Conservation (phyloP, 1,140 invertebrate species). For the Asobara japonica region DNA sequence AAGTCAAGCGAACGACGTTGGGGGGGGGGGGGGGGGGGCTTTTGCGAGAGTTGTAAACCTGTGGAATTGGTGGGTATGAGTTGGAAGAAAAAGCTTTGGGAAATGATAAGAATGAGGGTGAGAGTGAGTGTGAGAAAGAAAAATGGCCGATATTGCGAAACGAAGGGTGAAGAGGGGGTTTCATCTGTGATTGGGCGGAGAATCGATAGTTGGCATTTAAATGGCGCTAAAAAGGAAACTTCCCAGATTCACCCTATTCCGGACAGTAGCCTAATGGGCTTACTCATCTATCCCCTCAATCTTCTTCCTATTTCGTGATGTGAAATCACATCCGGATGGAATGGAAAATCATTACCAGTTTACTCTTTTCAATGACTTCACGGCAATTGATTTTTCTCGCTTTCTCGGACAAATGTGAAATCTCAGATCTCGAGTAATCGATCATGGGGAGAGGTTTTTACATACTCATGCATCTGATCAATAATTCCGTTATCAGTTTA, state of each 20-base stretch:
- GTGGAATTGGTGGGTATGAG: slow-evolving; percentile 4
- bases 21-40: slow-evolving; percentile 10
- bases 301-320: not conserved
- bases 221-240: slow-evolving; percentile 44
- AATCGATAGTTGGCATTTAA: slow-evolving; percentile 56
- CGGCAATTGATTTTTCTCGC: not conserved
- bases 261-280: not conserved
- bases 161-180: slow-evolving; percentile 29
- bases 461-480: not conserved
- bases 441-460: not conserved
- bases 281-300: not conserved
- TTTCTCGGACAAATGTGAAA: too few species aligned
- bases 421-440: too few species aligned
- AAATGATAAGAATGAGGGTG: not conserved
- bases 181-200: slow-evolving; percentile 22
- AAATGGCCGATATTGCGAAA: slow-evolving; percentile 21
- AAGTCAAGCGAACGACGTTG: slow-evolving; percentile 25
- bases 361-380: not conserved
- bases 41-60: slow-evolving; percentile 4
- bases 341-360: not conserved
- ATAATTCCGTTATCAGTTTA: not conserved
- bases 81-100: not conserved
- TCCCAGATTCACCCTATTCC: slow-evolving; percentile 3
- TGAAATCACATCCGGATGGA: not conserved
- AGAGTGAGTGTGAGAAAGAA: slow-evolving; percentile 22